Percentiles rank a stretch among this genome's conserved stretches.
Evolutionary conservation across 2,797 vertebrate genomes (phyloP).

Genomic region (Sebastes matsubarae): DNA sequence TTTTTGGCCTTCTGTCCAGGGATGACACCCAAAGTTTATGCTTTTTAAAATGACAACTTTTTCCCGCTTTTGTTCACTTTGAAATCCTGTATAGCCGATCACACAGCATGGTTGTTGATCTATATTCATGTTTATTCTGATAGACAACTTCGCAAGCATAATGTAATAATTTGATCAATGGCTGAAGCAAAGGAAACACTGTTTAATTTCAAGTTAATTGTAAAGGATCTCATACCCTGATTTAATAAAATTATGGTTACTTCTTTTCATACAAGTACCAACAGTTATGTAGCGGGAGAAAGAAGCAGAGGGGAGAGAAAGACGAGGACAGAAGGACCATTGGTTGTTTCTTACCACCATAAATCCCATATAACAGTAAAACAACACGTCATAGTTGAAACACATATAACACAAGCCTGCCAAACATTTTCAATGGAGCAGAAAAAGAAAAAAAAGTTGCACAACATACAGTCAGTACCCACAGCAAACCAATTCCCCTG

Average conservation of each 20-base stretch:
- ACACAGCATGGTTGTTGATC: neutral
- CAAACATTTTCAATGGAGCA: slow-evolving; percentile 14
- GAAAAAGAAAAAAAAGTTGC: slow-evolving; percentile 1
- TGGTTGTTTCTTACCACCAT: neutral
- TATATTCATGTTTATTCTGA: neutral
- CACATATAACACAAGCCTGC: neutral
- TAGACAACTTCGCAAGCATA: neutral
- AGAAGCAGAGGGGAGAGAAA: neutral
- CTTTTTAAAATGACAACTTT: neutral
- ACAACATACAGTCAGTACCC: slow-evolving; percentile 4
- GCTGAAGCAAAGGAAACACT: neutral
- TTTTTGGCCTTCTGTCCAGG: neutral
- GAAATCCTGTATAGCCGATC: neutral
- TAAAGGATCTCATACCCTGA: neutral
- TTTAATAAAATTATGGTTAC: neutral
- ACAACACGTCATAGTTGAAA: neutral
- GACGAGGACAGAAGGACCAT: neutral
- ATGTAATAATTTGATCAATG: neutral
- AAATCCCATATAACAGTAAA: neutral
- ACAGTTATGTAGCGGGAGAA: neutral
- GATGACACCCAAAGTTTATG: neutral
- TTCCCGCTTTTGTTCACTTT: neutral
- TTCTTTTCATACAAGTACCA: neutral
- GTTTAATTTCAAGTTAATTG: neutral
- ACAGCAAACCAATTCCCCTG: neutral